These are phyloP conservation scores for Myotis lucifugus DNA, from an alignment of 2,113 vertebrate genomes.

Conservation along the genomic window DNA sequence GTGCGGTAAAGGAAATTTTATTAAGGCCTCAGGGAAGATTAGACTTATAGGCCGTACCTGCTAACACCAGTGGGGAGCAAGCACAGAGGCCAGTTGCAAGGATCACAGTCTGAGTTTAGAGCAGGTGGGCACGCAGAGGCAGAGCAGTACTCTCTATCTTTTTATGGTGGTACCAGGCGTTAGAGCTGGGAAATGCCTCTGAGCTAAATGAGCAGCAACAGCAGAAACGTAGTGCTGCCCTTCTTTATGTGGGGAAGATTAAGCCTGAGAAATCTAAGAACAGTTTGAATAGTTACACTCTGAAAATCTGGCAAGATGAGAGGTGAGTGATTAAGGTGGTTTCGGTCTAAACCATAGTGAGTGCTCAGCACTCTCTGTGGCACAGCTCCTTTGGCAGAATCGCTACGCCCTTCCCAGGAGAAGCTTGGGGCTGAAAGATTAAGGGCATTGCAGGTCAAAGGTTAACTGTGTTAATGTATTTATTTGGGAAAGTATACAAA, in stretches of 20 bases:
- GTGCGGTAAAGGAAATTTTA: background rate
- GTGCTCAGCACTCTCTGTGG: constrained; percentile 48
- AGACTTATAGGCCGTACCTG: background rate
- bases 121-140: background rate
- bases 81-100: background rate
- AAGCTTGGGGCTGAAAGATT: constrained; percentile 45
- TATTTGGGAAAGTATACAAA: constrained; percentile 65
- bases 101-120: background rate
- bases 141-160: background rate
- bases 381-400: constrained; percentile 43
- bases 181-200: background rate
- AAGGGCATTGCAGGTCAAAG: constrained; percentile 51
- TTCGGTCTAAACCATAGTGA: constrained; percentile 68
- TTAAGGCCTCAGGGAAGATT: background rate
- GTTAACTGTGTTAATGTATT: constrained; percentile 43
- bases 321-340: constrained; percentile 70
- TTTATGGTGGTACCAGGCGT: background rate
- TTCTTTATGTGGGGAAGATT: background rate
- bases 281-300: constrained; percentile 28
- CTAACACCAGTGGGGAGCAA: background rate
- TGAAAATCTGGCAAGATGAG: constrained; percentile 70
- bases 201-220: background rate
- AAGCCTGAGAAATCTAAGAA: constrained; percentile 50
- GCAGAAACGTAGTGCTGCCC: background rate
- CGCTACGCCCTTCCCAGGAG: constrained; percentile 55